A percentile compares a stretch with the other conserved stretches of the same genome.
Evolutionary conservation across 2,113 vertebrate genomes (phyloP).

Genomic region (Gasterosteus nipponicus): DNA sequence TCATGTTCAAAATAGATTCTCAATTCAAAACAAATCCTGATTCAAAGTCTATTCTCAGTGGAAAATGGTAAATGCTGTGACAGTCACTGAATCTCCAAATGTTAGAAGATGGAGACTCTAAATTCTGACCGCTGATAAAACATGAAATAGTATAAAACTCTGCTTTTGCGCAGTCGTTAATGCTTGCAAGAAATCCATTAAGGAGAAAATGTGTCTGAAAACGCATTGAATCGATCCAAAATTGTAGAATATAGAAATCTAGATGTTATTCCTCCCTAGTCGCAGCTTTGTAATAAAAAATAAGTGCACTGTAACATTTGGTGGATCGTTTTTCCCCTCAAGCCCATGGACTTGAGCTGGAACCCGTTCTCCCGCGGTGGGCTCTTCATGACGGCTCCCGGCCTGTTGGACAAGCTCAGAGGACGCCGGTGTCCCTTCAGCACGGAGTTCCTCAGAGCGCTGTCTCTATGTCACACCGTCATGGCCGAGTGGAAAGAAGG

Average conservation of each 20-base stretch:
- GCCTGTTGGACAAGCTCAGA: constrained; percentile 74
- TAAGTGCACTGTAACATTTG: background rate
- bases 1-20: background rate
- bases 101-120: background rate
- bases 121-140: background rate
- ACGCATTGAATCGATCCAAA: background rate
- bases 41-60: background rate
- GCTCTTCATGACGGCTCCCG: constrained; percentile 67
- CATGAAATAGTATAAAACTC: background rate
- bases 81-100: background rate
- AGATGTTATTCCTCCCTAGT: background rate
- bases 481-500: constrained; percentile 87
- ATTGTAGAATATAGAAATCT: background rate
- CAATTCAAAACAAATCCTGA: background rate
- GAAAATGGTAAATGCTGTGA: background rate
- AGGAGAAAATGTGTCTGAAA: background rate
- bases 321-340: background rate
- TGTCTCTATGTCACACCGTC: constrained; percentile 93
- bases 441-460: constrained; percentile 86
- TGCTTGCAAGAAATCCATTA: background rate
- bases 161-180: background rate
- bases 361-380: constrained; percentile 74
- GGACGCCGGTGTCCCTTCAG: constrained; percentile 54
- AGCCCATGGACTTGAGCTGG: constrained; percentile 81
- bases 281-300: background rate